These are phyloP conservation scores for Emys orbicularis DNA, from an alignment of 2,797 vertebrate species.

Conservation along the genomic window DNA sequence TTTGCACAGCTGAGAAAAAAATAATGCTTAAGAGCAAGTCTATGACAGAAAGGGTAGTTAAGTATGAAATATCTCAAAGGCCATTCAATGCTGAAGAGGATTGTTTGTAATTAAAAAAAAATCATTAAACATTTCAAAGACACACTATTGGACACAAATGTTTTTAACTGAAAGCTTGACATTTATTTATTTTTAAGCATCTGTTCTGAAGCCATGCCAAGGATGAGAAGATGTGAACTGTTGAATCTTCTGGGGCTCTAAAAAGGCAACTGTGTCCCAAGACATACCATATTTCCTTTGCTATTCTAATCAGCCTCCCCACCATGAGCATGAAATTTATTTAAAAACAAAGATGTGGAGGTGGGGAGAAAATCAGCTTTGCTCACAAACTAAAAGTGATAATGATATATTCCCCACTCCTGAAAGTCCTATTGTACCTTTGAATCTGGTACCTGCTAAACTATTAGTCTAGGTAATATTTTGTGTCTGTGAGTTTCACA, in stretches of 20 bases:
- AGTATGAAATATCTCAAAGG: conserved; percentile 12
- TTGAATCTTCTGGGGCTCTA: neutral
- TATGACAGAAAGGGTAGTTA: neutral
- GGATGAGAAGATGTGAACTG: neutral
- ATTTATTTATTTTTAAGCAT: neutral
- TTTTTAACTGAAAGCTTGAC: neutral
- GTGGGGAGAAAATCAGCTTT: neutral
- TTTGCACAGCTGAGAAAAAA: neutral
- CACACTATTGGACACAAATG: neutral
- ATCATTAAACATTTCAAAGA: neutral
- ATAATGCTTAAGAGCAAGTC: neutral
- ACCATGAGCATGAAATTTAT: neutral
- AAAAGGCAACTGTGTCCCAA: neutral
- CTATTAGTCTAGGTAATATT: neutral
- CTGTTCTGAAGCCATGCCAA: neutral
- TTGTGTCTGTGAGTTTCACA: neutral
- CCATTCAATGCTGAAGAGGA: neutral
- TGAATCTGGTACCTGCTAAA: neutral
- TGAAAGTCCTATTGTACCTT: neutral
- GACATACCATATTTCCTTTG: neutral
- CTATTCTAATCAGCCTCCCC: neutral
- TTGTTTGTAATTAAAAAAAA: neutral
- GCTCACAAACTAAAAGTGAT: neutral
- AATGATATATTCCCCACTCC: neutral
- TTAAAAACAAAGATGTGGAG: neutral